These are phyloP conservation scores for Gambelia wislizenii DNA, from an alignment of 2,797 vertebrate genomes.

Conservation along the genomic window DNA sequence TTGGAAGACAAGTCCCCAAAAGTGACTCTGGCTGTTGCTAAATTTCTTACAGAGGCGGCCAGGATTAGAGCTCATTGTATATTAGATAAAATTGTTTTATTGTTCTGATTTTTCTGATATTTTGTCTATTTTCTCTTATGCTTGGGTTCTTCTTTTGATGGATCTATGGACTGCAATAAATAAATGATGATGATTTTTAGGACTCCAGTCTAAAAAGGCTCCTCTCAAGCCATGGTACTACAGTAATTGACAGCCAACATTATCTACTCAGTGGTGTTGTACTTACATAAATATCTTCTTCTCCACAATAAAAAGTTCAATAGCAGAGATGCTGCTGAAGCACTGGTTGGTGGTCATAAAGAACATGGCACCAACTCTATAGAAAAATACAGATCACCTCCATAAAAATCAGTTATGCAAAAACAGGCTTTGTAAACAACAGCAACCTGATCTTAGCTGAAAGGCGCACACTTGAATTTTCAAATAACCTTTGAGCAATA, in stretches of 20 bases:
- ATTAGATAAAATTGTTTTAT: too few relatives aligned
- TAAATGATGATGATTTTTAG: too few relatives aligned
- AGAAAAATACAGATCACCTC: neutral
- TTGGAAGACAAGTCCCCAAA: too few relatives aligned
- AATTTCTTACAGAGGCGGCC: too few relatives aligned
- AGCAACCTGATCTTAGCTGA: too few relatives aligned
- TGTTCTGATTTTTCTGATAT: too few relatives aligned
- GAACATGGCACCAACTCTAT: constrained; percentile 91
- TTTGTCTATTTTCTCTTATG: too few relatives aligned
- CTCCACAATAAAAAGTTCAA: constrained; percentile 92
- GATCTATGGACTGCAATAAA: too few relatives aligned
- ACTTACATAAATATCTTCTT: constrained; percentile 93
- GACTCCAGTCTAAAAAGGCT: neutral
- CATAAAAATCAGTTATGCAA: neutral
- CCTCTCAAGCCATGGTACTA: neutral
- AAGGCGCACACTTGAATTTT: neutral
- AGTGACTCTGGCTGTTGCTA: too few relatives aligned
- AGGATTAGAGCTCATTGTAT: too few relatives aligned
- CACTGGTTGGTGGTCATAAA: constrained; percentile 94
- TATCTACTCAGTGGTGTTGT: neutral
- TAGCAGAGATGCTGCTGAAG: constrained; percentile 89
- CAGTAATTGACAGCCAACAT: neutral
- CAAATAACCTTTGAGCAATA: neutral
- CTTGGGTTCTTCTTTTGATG: too few relatives aligned
- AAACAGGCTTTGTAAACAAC: neutral